phyloP scores from a whole-genome alignment of 2,113 vertebrate genomes.

The Notarius quadriscutis region DNA sequence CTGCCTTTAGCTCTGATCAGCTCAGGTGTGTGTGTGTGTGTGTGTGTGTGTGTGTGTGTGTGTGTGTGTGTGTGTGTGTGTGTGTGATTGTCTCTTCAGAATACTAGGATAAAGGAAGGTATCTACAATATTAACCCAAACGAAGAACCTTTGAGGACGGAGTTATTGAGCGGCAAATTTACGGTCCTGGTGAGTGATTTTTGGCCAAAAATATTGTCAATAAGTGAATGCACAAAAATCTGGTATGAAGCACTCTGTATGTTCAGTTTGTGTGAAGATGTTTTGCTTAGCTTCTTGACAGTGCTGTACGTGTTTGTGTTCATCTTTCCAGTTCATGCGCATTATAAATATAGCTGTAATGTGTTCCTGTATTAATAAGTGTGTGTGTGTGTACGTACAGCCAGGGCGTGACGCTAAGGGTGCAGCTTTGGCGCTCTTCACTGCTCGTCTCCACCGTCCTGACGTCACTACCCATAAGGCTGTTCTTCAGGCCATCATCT shows the following conservation, averaged over 20 bases:
- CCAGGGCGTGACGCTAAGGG: slow-evolving; percentile 78
- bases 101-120: slow-evolving; percentile 80
- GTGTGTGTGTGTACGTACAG: slow-evolving; percentile 48
- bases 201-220: not conserved
- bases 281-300: not conserved
- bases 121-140: slow-evolving; percentile 79
- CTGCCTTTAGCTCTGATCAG: not conserved
- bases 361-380: not conserved
- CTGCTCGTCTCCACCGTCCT: slow-evolving; percentile 74
- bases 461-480: slow-evolving; percentile 76
- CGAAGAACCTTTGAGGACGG: slow-evolving; percentile 77
- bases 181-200: slow-evolving; percentile 74
- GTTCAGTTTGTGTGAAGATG: not conserved
- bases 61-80: not conserved
- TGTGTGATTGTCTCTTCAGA: slow-evolving; percentile 57
- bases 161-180: slow-evolving; percentile 77
- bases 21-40: not conserved
- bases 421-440: slow-evolving; percentile 77
- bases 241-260: not conserved
- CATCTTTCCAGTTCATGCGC: not conserved
- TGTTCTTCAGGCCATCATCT: slow-evolving; percentile 80
- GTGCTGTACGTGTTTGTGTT: not conserved
- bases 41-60: not conserved
- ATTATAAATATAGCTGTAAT: not conserved
- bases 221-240: not conserved